Evolutionary conservation across 2,888 invertebrate genomes (phyloP), one percentile per base, ranked within the genome.

Genomic region (Drosophila quinaria): DNA sequence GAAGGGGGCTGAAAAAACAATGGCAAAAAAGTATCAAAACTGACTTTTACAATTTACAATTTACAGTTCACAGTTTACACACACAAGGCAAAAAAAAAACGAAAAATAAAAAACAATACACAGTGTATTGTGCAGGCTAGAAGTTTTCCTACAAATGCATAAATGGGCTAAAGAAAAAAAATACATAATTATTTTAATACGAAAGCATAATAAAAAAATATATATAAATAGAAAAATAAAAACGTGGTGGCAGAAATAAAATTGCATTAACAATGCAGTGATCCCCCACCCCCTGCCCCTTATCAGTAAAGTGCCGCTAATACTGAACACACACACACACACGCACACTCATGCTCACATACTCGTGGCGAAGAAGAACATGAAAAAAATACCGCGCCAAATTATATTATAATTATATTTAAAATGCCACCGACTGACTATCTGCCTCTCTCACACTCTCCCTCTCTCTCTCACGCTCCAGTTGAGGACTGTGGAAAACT

Each of bases 351-450:
- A 22, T 22, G 22, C 19, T 58, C 51, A 69, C 44, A 61, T 44
- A 52, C 47, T 60, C 13, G 58, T 47, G 35, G 68, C 76, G 22
- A 22, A 1, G 25, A 81, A 52, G 33, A 78, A 55, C 55, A 51
- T 60, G 66, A 78, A 87, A 84, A 55, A 89, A 87, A 79, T 89
- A 69, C 88, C 74, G 70, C 69, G 66, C 88, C 88, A 87, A 86
- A 88, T 89, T 86, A 87, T 90, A 85, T 87, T 85, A 86, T 90
- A 86, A 86, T 90, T 88, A 86, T 86, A 90, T 83, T 88, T 86
- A 88, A 86, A 86, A 86, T 88, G 87, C 71, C 80, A 78, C 81
- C 75, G 70, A 70, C 55, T 56, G 68, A 56, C 69, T 80, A 64
- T 58, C 31, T 46, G 44, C 50, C 56, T 39, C 47, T 31, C 64